Conservation (phyloP, 2,113 vertebrate species). For the Phalacrocorax carbo region DNA sequence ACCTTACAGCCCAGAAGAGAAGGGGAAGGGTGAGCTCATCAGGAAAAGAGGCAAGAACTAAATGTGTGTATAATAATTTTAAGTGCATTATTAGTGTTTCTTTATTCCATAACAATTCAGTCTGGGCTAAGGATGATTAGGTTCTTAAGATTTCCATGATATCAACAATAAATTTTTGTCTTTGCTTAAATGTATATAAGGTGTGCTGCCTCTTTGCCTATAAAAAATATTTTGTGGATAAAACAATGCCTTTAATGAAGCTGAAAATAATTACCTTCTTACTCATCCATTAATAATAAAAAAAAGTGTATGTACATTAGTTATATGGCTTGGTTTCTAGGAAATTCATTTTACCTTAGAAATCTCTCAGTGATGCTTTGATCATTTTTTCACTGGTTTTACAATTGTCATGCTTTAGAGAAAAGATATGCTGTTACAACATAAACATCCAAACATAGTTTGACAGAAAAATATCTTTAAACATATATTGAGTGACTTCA, state of each 20-base stretch:
- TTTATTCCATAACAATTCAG: not conserved
- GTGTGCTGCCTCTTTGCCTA: not conserved
- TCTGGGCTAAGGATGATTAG: not conserved
- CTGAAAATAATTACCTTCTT: not conserved
- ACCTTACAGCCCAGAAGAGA: not conserved
- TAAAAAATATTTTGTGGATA: not conserved
- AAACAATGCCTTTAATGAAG: not conserved
- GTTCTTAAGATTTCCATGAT: not conserved
- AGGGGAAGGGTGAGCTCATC: not conserved
- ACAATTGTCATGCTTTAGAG: not conserved
- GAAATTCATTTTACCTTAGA: not conserved
- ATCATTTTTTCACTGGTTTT: not conserved
- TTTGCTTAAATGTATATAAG: not conserved
- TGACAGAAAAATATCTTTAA: not conserved
- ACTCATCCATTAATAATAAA: not conserved
- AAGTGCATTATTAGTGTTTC: not conserved
- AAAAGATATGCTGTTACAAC: not conserved
- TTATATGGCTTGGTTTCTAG: not conserved
- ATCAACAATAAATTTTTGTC: not conserved
- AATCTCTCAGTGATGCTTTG: not conserved
- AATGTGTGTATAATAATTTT: not conserved
- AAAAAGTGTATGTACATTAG: fast-evolving
- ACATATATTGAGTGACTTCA: not conserved
- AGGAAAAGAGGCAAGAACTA: not conserved
- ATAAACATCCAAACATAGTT: not conserved